These are phyloP conservation scores for Patella vulgata DNA, from an alignment of 1,140 invertebrate species.

Conservation along the genomic window DNA sequence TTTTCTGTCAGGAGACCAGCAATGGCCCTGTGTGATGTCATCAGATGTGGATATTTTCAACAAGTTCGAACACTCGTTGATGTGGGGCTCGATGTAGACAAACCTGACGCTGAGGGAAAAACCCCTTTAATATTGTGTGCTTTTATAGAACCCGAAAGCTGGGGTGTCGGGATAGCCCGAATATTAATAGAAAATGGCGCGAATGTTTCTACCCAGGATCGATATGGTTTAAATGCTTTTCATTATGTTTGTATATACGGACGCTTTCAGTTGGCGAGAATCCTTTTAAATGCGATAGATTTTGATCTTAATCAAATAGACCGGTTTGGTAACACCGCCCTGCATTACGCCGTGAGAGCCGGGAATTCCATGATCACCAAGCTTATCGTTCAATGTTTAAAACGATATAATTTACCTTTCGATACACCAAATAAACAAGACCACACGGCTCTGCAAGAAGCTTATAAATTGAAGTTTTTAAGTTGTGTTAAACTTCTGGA, in stretches of 20 bases:
- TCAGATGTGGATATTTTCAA: constrained; percentile 54
- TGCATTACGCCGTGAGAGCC: constrained; percentile 55
- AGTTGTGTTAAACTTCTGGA: constrained; percentile 22
- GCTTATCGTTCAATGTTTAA: constrained; percentile 33
- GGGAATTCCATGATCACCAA: constrained; percentile 44
- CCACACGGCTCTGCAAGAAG: constrained; percentile 43
- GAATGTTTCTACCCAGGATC: constrained; percentile 39
- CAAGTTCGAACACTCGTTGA: constrained; percentile 52
- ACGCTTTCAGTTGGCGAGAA: constrained; percentile 37
- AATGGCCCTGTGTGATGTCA: constrained; percentile 39
- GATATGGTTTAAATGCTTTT: constrained; percentile 51
- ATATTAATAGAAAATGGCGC: constrained; percentile 58
- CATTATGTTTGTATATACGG: constrained; percentile 59
- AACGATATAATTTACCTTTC: constrained; percentile 40
- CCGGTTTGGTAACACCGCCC: constrained; percentile 54
- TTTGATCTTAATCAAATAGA: constrained; percentile 52
- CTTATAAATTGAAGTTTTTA: constrained; percentile 16
- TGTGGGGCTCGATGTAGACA: constrained; percentile 46
- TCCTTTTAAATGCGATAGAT: constrained; percentile 55
- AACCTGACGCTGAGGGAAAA: constrained; percentile 37
- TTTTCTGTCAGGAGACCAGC: constrained; percentile 18
- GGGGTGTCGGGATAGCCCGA: constrained; percentile 53
- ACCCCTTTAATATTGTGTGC: constrained; percentile 56
- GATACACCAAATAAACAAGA: constrained; percentile 42
- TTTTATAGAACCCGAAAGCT: constrained; percentile 51